Percentiles rank a stretch among this genome's conserved stretches.
phyloP scores from a whole-genome alignment of 2,797 vertebrate species.

The Ctenopoma multispine region DNA sequence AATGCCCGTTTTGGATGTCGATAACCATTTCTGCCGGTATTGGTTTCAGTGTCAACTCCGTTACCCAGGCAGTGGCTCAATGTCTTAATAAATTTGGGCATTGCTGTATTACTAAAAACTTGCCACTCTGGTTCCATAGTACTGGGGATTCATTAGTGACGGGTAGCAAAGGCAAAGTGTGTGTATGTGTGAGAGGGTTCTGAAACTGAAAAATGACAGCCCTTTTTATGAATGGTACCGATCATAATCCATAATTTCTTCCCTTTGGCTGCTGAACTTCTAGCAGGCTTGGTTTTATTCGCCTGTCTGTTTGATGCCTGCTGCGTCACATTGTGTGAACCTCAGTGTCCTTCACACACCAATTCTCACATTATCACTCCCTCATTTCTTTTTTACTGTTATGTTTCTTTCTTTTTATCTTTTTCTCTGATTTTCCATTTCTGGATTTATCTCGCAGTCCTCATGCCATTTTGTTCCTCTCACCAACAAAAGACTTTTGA shows the following conservation, averaged over 20 bases:
- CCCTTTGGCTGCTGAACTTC: conserved; percentile 48
- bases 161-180: neutral
- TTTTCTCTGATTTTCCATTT: conserved; percentile 35
- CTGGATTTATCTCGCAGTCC: conserved; percentile 25
- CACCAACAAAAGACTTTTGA: conserved; percentile 48
- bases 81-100: conserved; percentile 53
- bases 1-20: conserved; percentile 48
- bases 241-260: conserved; percentile 68
- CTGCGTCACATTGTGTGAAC: conserved; percentile 50
- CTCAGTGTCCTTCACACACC: conserved; percentile 68
- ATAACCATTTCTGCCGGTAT: conserved; percentile 56
- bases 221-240: conserved; percentile 72
- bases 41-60: conserved; percentile 57
- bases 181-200: conserved; percentile 20
- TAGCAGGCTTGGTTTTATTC: conserved; percentile 38
- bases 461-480: conserved; percentile 53
- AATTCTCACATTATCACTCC: conserved; percentile 57
- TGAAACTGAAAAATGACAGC: conserved; percentile 54
- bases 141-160: conserved; percentile 30
- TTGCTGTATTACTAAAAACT: conserved; percentile 53
- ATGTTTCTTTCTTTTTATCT: conserved; percentile 26
- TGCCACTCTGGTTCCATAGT: conserved; percentile 41
- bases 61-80: conserved; percentile 32
- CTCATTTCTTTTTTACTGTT: conserved; percentile 27
- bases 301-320: conserved; percentile 59